Base-by-base conservation (phyloP, 92 coral and sea anemone genomes). In the Siderastrea siderea region DNA sequence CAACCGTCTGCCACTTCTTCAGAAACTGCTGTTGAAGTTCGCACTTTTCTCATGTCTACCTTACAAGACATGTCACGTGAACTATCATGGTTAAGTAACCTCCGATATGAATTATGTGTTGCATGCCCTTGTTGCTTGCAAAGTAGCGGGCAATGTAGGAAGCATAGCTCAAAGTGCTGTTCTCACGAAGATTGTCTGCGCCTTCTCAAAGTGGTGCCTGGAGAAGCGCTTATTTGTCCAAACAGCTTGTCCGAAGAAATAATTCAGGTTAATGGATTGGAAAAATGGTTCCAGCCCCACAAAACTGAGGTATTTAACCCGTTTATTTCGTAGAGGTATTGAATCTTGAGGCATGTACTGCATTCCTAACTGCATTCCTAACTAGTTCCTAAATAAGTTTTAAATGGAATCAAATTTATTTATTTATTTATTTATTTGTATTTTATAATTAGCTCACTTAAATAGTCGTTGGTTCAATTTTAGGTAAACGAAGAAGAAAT, bases 181-280 rank as follows among this genome's bases (percentile, higher is more conserved):
- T 47, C 51, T 26, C 80, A 92, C 70, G 92, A 89, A 17, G 95
- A 92, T 17, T 89, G 90, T 59, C 47, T 92, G 0, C 95, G 89
- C 49, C 78, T 92, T 43, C 77, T 92, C 45, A 87, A 68, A 77
- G n/a, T n/a, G n/a, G 76, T 85, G 50, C 66, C 61, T 47, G 75
- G 62, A 16, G 73, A 85, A 76, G 84, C 70, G n/a, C 78, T 85
- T 60, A 86, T 92, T 74, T 92, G 95, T 48, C 52, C 76, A 7
- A 89, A 84, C 45, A 82, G 82, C 45, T 80, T 80, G 52, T n/a
- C 16, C 38, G 79, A 26, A 26, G 80, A 72, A 60, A 8, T 5
- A 5, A 7, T 83, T 3, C 43, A 47, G 7, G 61, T 83, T 49
- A 8, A 8, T 71, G 87, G 87, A 47, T 15, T 60, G 50, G 72